Base-by-base conservation (phyloP, 1,140 invertebrate genomes). In the Lordiphosa clarofinis region DNA sequence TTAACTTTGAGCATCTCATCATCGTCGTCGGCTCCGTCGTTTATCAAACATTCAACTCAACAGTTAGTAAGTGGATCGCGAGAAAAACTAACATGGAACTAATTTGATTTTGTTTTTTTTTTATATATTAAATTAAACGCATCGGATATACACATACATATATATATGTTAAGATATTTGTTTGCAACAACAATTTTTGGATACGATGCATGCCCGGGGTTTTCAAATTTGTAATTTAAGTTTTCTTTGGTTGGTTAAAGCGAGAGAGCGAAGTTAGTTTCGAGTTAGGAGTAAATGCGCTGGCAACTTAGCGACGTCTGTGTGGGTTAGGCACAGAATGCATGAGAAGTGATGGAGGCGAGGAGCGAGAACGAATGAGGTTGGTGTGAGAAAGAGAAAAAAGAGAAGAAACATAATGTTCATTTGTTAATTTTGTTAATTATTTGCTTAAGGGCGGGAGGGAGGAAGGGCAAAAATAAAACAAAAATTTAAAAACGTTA, bases 291-390 rank as follows among this genome's bases (percentile, higher is more conserved):
- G 57, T 79, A 70, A 68, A 81, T 81, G 60, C 66, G 46, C 47
- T 49, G 33, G 68, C 39, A 68, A 72, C 42, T 84, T 84, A 84
- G 66, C 78, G 78, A 84, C 78, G 78, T 63, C 78, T 84, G 78
- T 53, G 39, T 39, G 24, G 28, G 11, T 58, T 49, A 21, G 3
- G 59, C 49, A 33, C 9, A 10, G 15, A 38, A 1, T 13, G 7
- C 12, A 9, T 40, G 28, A 31, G 7, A 31, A 8, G 6, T 31
- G 28, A 0, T 2, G 28, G 28, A 28, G 24, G 24, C 4, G 24
- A 28, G 24, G 24, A 31, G 28, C 28, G 28, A 8, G 7, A 35
- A 36, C 35, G 53, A 33, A 28, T 53, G 12, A 56, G 43, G 4
- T 19, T 21, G 42, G 37, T 35, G 40, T 56, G 65, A 75, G 53